Evolutionary conservation across 2,888 invertebrate genomes (phyloP), one percentile per base, ranked within the genome.

Genomic region (Nipponacmea schrenckii): DNA sequence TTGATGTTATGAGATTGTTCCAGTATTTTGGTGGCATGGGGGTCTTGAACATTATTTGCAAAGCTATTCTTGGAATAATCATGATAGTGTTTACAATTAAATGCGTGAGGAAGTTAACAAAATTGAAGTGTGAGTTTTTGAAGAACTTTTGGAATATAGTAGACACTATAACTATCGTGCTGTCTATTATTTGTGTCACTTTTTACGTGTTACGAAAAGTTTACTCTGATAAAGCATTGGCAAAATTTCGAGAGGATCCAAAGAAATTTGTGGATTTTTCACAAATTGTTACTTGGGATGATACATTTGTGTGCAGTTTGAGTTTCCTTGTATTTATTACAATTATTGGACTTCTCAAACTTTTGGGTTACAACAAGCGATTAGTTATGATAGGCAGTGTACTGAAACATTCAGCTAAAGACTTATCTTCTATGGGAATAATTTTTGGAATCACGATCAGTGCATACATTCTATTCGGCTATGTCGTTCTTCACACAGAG

Each of bases 311-410:
- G 50, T 75, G 74, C n/a, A 65, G 80, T n/a, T 68, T 77, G 63
- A 80, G 79, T 15, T 70, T 77, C 14, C 68, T 83, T 3, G 80
- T 82, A 15, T 84, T 82, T 68, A 65, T 81, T 14, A 70, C 78
- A 45, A 80, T 81, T 0, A 31, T 83, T 20, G 78, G 83, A n/a
- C 76, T 84, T 24, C 80, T 83, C 4, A 74, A 79, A 12, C 83
- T 91, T 68, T 83, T 91, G 45, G 86, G 90, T 71, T 91, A 90
- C 84, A 90, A 90, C 81, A 85, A 87, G 62, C 85, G 90, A 62
- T 88, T 90, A 74, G 87, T 88, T 68, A 86, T 90, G 79, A 83
- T 90, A 74, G 88, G 88, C 0, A 84, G 84, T n/a, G 90, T 90
- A 0, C 83, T 90, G 39, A 78, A 80, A 27, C 79, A 81, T 67